Base-by-base conservation (phyloP, 2,888 invertebrate species). In the Blastobasis lacticolella region DNA sequence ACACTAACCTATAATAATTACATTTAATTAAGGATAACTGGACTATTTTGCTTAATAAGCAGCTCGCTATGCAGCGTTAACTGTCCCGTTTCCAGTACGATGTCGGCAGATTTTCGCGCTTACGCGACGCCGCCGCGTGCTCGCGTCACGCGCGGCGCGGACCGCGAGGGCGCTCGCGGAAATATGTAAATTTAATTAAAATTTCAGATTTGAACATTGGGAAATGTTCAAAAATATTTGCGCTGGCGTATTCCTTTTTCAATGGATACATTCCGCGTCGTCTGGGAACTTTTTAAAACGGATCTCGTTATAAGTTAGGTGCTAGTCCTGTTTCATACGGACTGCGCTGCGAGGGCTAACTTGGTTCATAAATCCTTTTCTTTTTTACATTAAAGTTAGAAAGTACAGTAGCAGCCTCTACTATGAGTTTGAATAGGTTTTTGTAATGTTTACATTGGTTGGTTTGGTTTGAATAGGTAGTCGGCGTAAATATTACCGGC, bases 1-100 rank as follows among this genome's bases (percentile, higher is more conserved):
- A 85, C 84, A 83, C 81, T 83, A 82, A 81, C 83, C 84, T 81
- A 84, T 86, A 85, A 86, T 87, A 86, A 86, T 88, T 87, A 88
- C 81, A 81, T 83, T 83, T 84, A 84, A 84, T 84, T 84, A 84
- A 78, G 75, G 78, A 77, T 82, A 81, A 81, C 81, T 73, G 67
- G 72, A 76, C 76, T 81, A 77, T 80, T 81, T 79, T 74, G 75
- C 72, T 68, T 75, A 77, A 75, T 78, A 75, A 78, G 73, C 78
- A 75, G 75, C 75, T 75, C 70, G 69, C 63, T 64, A 65, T 72
- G 72, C 72, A 74, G 61, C 64, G 67, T 58, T 63, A 62, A 70
- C 60, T 59, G 55, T 61, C 59, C 57, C 69, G 71, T 72, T 74
- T 71, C 57, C 56, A 67, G 65, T 62, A 60, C 62, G 57, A 67